Conservation (phyloP, 1,140 invertebrate species). For the Mya arenaria region DNA sequence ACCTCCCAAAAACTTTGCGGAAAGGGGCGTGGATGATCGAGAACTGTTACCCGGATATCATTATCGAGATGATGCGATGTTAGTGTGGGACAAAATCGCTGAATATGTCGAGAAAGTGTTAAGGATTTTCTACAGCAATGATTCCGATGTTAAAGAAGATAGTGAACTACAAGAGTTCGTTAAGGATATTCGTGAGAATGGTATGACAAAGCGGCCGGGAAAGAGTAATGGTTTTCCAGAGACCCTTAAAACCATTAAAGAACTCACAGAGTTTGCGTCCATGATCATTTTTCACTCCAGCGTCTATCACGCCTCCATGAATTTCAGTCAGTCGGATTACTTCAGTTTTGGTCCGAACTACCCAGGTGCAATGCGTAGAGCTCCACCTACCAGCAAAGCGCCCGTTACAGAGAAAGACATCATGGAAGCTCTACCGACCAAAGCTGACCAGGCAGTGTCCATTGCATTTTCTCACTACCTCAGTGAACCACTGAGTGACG, state of each 20-base stretch:
- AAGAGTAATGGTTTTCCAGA: constrained; percentile 23
- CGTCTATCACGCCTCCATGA: constrained; percentile 39
- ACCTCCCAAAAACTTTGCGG: constrained; percentile 9
- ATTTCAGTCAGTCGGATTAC: constrained; percentile 51
- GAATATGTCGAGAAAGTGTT: constrained; percentile 25
- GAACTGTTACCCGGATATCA: constrained; percentile 39
- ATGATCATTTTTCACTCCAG: constrained; percentile 45
- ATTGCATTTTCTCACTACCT: constrained; percentile 49
- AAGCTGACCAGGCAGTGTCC: constrained; percentile 38
- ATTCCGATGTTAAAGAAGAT: constrained; percentile 31
- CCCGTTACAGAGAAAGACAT: constrained; percentile 30
- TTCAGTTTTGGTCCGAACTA: constrained; percentile 50
- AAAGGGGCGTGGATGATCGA: constrained; percentile 27
- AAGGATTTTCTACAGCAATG: constrained; percentile 30
- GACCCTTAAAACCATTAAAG: not conserved
- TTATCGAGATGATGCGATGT: constrained; percentile 41
- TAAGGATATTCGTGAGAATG: constrained; percentile 28
- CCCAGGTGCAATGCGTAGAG: constrained; percentile 33
- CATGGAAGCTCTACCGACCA: constrained; percentile 32
- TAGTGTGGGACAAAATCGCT: constrained; percentile 29
- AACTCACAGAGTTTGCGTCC: constrained; percentile 23
- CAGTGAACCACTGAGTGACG: constrained; percentile 37
- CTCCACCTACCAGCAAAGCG: constrained; percentile 44
- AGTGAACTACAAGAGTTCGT: constrained; percentile 37
- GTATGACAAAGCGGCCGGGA: not conserved